A percentile compares a stretch with the other conserved stretches of the same genome.
These are phyloP conservation scores for Metellina segmentata DNA, from an alignment of 2,888 invertebrate genomes.

Conservation along the genomic window DNA sequence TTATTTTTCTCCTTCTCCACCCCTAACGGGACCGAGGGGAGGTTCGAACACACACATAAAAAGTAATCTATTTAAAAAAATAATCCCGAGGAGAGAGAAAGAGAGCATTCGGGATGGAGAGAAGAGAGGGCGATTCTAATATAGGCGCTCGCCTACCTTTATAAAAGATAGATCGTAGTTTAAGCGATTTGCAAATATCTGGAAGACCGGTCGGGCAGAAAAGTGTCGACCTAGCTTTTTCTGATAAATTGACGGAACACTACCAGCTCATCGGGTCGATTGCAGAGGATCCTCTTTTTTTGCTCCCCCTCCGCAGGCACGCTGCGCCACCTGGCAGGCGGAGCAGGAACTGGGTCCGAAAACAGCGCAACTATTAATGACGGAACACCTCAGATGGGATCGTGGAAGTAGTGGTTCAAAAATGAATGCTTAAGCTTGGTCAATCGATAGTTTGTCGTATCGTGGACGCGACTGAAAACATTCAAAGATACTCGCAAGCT, in stretches of 20 bases:
- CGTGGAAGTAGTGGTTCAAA: too few species aligned
- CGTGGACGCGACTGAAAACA: too few species aligned
- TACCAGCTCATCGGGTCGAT: slow-evolving; percentile 69
- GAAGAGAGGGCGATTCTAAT: slow-evolving; percentile 40
- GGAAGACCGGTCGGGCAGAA: slow-evolving; percentile 54
- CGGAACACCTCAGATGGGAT: too few species aligned
- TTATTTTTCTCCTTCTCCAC: slow-evolving; percentile 41
- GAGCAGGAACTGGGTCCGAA: background rate
- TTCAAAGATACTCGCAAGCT: too few species aligned
- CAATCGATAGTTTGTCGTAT: too few species aligned
- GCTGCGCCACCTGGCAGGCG: slow-evolving; percentile 53
- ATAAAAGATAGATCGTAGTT: slow-evolving; percentile 76
- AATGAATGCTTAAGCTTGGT: too few species aligned
- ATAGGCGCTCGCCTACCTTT: slow-evolving; percentile 67
- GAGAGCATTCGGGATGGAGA: slow-evolving; percentile 43
- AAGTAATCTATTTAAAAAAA: slow-evolving; percentile 71
- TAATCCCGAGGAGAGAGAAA: slow-evolving; percentile 36
- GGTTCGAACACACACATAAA: slow-evolving; percentile 51
- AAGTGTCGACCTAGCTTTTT: slow-evolving; percentile 76
- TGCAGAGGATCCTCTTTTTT: slow-evolving; percentile 42
- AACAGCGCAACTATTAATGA: too few species aligned
- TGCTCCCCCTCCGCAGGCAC: slow-evolving; percentile 14
- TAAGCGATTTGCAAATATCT: slow-evolving; percentile 77
- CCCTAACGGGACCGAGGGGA: slow-evolving; percentile 21
- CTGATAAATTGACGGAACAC: slow-evolving; percentile 74